Percentiles rank a stretch among this genome's conserved stretches.
Conservation (phyloP, 2,113 vertebrate species). For the Melanerpes formicivorus region DNA sequence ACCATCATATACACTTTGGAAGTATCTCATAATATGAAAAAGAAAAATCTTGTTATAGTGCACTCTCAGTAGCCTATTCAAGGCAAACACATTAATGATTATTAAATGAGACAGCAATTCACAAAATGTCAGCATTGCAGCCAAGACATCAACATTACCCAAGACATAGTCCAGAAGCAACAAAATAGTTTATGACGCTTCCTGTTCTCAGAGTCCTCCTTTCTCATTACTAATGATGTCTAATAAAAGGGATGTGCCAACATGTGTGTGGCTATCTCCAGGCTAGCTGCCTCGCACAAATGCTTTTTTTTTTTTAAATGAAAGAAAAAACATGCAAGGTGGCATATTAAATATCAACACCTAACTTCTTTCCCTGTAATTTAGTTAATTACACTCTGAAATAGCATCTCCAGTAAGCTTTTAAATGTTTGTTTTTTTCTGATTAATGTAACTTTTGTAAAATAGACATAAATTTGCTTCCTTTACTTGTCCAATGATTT, state of each 20-base stretch:
- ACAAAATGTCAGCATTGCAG: slow-evolving; percentile 26
- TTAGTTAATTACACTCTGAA: not conserved
- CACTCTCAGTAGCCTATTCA: slow-evolving; percentile 16
- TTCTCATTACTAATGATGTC: slow-evolving; percentile 11
- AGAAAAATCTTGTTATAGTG: slow-evolving; percentile 25
- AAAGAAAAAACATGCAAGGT: not conserved
- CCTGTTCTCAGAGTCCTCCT: not conserved
- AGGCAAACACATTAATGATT: slow-evolving; percentile 40
- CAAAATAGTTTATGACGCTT: slow-evolving; percentile 40
- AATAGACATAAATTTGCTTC: not conserved
- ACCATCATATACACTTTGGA: not conserved
- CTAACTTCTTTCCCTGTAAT: not conserved
- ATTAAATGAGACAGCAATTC: slow-evolving; percentile 28
- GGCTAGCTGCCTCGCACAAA: not conserved
- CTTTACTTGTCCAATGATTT: not conserved
- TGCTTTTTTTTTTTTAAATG: not conserved
- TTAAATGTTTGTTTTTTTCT: not conserved
- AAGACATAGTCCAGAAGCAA: slow-evolving; percentile 50
- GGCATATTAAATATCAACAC: not conserved
- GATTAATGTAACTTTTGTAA: not conserved
- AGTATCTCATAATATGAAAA: not conserved
- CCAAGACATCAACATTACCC: slow-evolving; percentile 14
- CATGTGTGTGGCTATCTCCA: rapidly evolving
- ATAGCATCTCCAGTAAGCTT: not conserved
- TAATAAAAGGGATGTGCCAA: not conserved